These are phyloP conservation scores for Heliconius charithonia DNA, from an alignment of 2,888 invertebrate genomes.

Conservation along the genomic window DNA sequence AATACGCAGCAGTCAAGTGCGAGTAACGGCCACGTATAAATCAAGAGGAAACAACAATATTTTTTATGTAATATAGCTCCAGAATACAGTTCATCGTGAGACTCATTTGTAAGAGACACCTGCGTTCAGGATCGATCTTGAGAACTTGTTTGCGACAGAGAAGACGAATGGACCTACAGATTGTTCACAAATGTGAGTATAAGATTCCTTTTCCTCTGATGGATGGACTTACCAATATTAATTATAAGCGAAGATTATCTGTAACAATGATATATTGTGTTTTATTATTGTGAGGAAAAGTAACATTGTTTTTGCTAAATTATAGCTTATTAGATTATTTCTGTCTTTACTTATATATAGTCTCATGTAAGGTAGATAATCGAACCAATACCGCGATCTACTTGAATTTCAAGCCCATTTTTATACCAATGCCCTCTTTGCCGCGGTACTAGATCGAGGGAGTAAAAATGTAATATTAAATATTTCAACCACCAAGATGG, in stretches of 20 bases:
- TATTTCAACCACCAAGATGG: too few relatives aligned
- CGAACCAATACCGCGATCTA: too few relatives aligned
- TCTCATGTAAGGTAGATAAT: background rate
- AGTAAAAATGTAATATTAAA: too few relatives aligned
- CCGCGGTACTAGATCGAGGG: too few relatives aligned
- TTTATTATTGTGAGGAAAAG: constrained; percentile 4
- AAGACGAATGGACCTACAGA: constrained; percentile 41
- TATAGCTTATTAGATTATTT: background rate
- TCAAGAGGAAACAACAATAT: constrained; percentile 62
- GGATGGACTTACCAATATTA: constrained; percentile 46
- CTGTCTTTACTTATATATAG: background rate
- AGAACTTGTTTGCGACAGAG: constrained; percentile 40
- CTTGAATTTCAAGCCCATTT: too few relatives aligned
- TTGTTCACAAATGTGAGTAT: constrained; percentile 40
- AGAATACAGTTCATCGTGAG: constrained; percentile 53
- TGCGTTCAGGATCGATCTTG: constrained; percentile 46
- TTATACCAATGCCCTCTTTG: too few relatives aligned
- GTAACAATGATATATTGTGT: constrained; percentile 32
- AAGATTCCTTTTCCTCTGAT: background rate
- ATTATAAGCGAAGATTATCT: constrained; percentile 42
- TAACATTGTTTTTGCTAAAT: background rate
- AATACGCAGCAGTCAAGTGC: too few relatives aligned
- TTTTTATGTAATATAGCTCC: constrained; percentile 63
- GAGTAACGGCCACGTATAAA: constrained; percentile 47
- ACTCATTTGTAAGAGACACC: constrained; percentile 64